These are phyloP conservation scores for Silurus lanzhouensis DNA, from an alignment of 2,797 vertebrate species.

Conservation along the genomic window DNA sequence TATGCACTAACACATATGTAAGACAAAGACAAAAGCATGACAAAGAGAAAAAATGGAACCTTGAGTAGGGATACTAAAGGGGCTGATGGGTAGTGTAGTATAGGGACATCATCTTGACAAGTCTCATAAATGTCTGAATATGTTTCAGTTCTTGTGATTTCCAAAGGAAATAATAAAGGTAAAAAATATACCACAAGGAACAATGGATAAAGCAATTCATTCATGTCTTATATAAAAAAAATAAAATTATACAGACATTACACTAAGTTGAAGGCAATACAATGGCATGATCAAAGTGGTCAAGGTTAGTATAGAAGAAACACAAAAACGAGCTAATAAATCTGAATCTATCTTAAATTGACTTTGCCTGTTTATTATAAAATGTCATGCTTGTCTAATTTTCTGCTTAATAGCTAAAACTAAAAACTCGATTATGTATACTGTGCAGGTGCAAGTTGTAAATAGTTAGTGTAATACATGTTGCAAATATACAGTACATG, in stretches of 20 bases:
- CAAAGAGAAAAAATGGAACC: too few species aligned
- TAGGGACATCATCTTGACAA: neutral
- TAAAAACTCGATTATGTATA: neutral
- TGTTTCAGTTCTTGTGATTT: neutral
- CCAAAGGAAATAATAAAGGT: neutral
- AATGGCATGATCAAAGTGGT: neutral
- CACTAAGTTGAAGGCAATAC: neutral
- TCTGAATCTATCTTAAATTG: too few species aligned
- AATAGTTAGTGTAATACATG: neutral
- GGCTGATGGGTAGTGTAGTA: too few species aligned
- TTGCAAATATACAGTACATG: neutral
- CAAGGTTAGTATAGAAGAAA: neutral
- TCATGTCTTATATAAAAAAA: neutral
- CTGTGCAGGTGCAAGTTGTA: neutral
- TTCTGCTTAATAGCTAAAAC: neutral
- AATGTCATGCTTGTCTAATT: neutral
- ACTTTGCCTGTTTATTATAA: too few species aligned
- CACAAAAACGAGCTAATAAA: neutral
- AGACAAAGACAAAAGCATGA: too few species aligned
- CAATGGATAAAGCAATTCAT: neutral
- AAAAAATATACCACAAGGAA: neutral
- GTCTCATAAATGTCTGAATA: neutral
- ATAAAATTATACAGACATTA: neutral
- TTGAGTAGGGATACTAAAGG: too few species aligned
- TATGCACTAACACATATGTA: too few species aligned